Evolutionary conservation across 2,797 vertebrate species (phyloP), one percentile per base, ranked within the genome.

Genomic region (Fratercula arctica): DNA sequence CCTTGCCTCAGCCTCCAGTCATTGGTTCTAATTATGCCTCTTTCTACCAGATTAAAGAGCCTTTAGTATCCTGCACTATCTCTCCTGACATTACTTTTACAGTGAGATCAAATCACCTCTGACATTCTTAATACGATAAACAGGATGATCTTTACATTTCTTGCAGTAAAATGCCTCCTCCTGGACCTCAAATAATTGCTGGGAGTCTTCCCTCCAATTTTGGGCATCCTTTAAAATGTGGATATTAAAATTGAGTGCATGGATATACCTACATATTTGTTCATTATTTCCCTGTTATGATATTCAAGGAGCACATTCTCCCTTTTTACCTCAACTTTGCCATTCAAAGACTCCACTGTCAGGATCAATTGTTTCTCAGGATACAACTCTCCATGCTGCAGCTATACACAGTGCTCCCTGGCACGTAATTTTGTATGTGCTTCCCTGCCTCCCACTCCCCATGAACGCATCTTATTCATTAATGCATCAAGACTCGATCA

Each of bases 1-100:
- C 35, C 68, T 93, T 85, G 57, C 61, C 50, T 95, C 78, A 95
- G 90, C 84, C 89, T 96, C 86, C 45, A 95, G 92, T 45, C 81
- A 93, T 68, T 91, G 92, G 60, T 95, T 95, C 68, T 95, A 95
- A 95, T 91, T 93, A 96, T 54, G 53, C 68, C 50, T 90, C 75
- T 90, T 81, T 85, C 88, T 85, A 75, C 43, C 77, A 95, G 56
- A 95, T 90, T 95, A 94, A 89, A 93, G 75, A 68, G 64, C n/a
- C 74, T 87, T 96, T 80, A 93, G 81, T 90, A 93, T 88, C 92
- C 57, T 3, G 3, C 76, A 51, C 41, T 83, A 4, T 83, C 80
- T 95, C 91, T 95, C 70, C 45, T 88, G 86, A 83, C 84, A 72
- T 79, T 92, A 83, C 56, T 95, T 92, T 89, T 72, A 89, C 72